Conservation (phyloP, 2,888 invertebrate genomes). For the Drosophila borborema region DNA sequence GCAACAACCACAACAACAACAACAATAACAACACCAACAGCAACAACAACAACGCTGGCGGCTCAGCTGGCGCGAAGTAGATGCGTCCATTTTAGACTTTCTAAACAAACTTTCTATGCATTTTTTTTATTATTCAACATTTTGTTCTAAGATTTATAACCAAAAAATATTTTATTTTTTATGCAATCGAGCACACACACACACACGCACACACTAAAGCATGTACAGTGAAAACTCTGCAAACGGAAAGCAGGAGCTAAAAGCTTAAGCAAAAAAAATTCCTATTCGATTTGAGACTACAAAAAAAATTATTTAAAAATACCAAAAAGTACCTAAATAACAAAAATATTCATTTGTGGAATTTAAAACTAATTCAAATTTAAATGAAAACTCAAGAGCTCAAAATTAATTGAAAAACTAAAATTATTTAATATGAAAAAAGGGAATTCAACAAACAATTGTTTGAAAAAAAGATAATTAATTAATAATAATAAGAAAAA, state of each 20-base stretch:
- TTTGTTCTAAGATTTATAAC: constrained; percentile 61
- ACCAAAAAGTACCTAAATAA: not conserved
- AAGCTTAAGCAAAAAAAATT: not conserved
- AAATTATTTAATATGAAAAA: not conserved
- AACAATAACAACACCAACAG: constrained; percentile 22
- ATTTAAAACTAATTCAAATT: not conserved
- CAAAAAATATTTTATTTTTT: constrained; percentile 43
- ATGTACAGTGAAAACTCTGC: constrained; percentile 8
- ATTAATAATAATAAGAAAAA: too few relatives aligned
- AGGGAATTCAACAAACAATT: not conserved
- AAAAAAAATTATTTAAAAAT: not conserved
- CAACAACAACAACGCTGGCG: constrained; percentile 53
- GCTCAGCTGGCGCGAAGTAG: constrained; percentile 43
- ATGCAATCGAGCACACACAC: constrained; percentile 34
- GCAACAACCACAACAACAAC: constrained; percentile 54
- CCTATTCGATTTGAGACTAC: not conserved
- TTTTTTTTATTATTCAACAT: constrained; percentile 23
- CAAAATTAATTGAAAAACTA: not conserved
- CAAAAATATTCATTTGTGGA: not conserved
- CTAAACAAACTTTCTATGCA: constrained; percentile 5
- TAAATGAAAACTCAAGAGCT: not conserved
- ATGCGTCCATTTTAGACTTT: constrained; percentile 18
- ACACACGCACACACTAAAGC: constrained; percentile 11
- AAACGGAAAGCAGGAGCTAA: not conserved
- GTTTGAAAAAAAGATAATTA: not conserved